phyloP scores from a whole-genome alignment of 2,113 vertebrate species.

The Spheniscus mendiculus region DNA sequence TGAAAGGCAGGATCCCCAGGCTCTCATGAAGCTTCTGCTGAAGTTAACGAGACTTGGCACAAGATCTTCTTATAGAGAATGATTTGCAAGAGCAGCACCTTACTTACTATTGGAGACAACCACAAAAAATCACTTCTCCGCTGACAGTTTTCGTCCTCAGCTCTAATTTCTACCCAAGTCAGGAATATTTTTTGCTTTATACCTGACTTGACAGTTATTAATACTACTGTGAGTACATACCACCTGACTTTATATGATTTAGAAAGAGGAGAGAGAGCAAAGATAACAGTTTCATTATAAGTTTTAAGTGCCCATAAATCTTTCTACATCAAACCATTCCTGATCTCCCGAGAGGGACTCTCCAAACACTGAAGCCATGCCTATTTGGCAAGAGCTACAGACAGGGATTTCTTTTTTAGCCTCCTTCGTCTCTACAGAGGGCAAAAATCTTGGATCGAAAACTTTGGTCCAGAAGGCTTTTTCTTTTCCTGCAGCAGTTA shows the following conservation, averaged over 20 bases:
- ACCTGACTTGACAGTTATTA: constrained; percentile 36
- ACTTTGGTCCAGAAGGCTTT: constrained; percentile 5
- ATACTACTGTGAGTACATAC: neutral
- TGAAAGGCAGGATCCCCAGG: constrained; percentile 25
- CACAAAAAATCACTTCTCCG: neutral
- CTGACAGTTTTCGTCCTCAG: neutral
- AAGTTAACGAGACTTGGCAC: constrained; percentile 45
- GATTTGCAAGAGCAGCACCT: constrained; percentile 26
- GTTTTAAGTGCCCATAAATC: constrained; percentile 54
- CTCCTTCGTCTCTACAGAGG: constrained; percentile 16
- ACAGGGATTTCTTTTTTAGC: constrained; percentile 47
- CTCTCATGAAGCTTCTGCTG: constrained; percentile 6
- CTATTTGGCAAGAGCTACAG: constrained; percentile 58
- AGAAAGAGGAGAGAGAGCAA: constrained; percentile 25
- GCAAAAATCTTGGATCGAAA: constrained; percentile 29
- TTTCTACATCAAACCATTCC: constrained; percentile 35
- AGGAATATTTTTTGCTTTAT: neutral
- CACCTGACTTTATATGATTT: constrained; percentile 40
- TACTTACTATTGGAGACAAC: neutral
- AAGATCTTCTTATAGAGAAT: neutral
- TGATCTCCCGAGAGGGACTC: neutral
- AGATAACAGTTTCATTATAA: constrained; percentile 63
- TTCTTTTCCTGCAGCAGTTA: neutral
- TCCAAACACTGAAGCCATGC: constrained; percentile 50
- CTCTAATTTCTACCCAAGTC: neutral